These are phyloP conservation scores for Xiphophorus maculatus DNA, from an alignment of 2,113 vertebrate genomes.

Conservation along the genomic window DNA sequence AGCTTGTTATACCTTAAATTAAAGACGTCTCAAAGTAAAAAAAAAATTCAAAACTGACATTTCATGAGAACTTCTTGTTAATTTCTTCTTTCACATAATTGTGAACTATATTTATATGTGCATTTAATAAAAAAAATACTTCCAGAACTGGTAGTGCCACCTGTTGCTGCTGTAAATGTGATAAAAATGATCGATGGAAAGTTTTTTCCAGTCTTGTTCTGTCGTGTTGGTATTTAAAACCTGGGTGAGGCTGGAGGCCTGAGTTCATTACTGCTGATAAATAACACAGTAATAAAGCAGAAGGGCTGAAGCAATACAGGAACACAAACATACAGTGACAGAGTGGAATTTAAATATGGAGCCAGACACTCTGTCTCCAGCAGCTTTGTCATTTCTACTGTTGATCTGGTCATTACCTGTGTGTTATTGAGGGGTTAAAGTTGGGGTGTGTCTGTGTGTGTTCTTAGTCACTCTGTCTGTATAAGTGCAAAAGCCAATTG, in stretches of 20 bases:
- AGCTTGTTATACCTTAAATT: neutral
- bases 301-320: slow-evolving; percentile 25
- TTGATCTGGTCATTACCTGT: slow-evolving; percentile 52
- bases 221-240: slow-evolving; percentile 25
- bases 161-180: neutral
- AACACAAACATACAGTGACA: slow-evolving; percentile 57
- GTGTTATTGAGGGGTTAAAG: slow-evolving; percentile 22
- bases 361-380: slow-evolving; percentile 70
- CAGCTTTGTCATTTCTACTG: slow-evolving; percentile 61
- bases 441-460: slow-evolving; percentile 64
- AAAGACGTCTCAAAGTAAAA: neutral
- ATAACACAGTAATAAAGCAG: slow-evolving; percentile 66
- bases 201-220: neutral
- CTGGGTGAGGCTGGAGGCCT: slow-evolving; percentile 39
- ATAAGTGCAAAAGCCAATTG: slow-evolving; percentile 56
- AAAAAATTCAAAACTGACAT: too few species aligned
- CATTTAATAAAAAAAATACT: neutral
- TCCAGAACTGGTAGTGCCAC: neutral
- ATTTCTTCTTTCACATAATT: neutral
- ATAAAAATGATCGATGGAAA: slow-evolving; percentile 9
- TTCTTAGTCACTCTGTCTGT: slow-evolving; percentile 50
- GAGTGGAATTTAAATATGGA: slow-evolving; percentile 56
- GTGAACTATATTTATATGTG: neutral
- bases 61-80: too few species aligned
- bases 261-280: slow-evolving; percentile 63